Evolutionary conservation across 2,797 vertebrate species (phyloP).

Genomic region (Ctenopoma multispine): DNA sequence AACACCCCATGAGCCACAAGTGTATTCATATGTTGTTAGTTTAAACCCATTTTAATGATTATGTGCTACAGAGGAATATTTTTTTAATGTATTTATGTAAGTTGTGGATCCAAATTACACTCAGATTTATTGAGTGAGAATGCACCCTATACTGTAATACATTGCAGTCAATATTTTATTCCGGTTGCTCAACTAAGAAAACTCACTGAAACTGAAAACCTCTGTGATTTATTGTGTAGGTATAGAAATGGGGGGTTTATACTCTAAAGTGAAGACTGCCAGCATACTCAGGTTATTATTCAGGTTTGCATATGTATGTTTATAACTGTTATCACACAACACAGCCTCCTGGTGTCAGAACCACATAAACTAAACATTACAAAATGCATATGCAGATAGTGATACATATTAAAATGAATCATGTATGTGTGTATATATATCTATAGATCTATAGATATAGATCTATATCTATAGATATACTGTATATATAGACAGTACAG

Average conservation of each 20-base stretch:
- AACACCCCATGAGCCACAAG: background rate
- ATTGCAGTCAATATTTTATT: conserved; percentile 15
- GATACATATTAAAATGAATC: conserved; percentile 8
- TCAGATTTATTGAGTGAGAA: conserved; percentile 22
- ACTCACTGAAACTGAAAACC: background rate
- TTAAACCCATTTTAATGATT: conserved; percentile 16
- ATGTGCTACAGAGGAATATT: conserved; percentile 4
- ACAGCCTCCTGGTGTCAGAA: conserved; percentile 25
- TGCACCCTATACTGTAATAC: background rate
- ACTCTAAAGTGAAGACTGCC: conserved; percentile 34
- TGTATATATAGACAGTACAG: too few relatives aligned
- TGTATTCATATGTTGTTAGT: conserved; percentile 15
- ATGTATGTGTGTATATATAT: conserved; percentile 15
- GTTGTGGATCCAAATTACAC: conserved; percentile 3
- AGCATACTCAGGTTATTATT: conserved; percentile 34
- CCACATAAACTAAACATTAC: conserved; percentile 8
- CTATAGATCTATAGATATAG: too few relatives aligned
- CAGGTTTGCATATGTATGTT: conserved; percentile 18
- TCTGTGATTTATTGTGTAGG: conserved; percentile 31
- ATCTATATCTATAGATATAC: too few relatives aligned
- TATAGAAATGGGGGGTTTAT: conserved; percentile 5
- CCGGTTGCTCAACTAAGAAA: background rate
- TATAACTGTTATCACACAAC: conserved; percentile 20
- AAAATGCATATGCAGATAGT: conserved; percentile 21
- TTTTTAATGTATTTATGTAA: conserved; percentile 4